These are phyloP conservation scores for Hemicordylus capensis DNA, from an alignment of 2,113 vertebrate genomes.

Conservation along the genomic window DNA sequence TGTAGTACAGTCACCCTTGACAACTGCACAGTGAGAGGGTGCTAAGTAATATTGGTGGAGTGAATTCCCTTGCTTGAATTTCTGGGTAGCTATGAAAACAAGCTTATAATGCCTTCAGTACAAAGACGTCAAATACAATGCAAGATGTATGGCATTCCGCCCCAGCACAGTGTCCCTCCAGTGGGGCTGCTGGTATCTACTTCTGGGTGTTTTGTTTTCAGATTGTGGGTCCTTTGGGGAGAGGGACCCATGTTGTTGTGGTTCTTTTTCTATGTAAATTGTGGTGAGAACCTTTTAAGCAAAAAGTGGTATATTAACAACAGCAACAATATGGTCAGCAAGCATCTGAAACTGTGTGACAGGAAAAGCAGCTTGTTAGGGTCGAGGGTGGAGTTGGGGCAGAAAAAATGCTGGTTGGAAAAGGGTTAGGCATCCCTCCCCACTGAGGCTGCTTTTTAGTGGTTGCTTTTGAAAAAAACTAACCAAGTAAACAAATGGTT, in stretches of 20 bases:
- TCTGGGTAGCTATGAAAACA: conserved; percentile 58
- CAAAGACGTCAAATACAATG: neutral
- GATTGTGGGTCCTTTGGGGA: too few species aligned
- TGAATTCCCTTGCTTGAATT: conserved; percentile 69
- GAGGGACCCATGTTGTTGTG: too few species aligned
- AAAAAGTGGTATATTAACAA: too few species aligned
- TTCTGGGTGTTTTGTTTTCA: too few species aligned
- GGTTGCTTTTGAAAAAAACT: too few species aligned
- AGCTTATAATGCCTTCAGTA: neutral
- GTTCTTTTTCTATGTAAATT: too few species aligned
- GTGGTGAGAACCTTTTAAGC: too few species aligned
- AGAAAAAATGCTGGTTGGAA: neutral
- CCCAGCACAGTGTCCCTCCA: too few species aligned
- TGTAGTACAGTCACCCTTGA: conserved; percentile 39
- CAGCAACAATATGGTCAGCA: too few species aligned
- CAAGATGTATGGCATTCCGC: neutral
- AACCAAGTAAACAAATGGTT: too few species aligned
- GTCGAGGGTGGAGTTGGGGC: neutral
- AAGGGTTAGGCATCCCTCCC: neutral
- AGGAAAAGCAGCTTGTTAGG: neutral
- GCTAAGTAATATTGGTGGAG: conserved; percentile 61
- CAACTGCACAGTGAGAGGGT: conserved; percentile 10
- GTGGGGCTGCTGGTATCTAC: too few species aligned
- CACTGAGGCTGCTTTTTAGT: neutral
- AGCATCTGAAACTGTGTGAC: neutral